Evolutionary conservation across 2,888 invertebrate species (phyloP).

Genomic region (Elysia crispata): DNA sequence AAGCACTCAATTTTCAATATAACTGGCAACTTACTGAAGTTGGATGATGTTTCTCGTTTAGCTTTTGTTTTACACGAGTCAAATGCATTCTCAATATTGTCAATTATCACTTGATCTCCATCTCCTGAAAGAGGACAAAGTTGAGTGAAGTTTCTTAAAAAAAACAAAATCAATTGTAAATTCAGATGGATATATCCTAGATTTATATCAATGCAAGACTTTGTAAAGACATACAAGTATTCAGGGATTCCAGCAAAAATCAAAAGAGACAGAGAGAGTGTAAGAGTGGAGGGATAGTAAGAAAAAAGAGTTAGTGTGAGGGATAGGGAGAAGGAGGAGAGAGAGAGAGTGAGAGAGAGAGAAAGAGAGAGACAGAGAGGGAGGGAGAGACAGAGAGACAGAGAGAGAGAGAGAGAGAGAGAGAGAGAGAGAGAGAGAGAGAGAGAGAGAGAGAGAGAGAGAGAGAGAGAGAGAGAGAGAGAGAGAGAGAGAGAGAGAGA

Average conservation of each 20-base stretch:
- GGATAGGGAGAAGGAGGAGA: not conserved
- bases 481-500: not conserved
- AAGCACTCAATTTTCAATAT: too few species aligned
- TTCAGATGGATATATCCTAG: too few species aligned
- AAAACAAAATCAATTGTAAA: too few species aligned
- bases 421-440: not conserved
- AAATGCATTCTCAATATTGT: conserved; percentile 17
- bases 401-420: not conserved
- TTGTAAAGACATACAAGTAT: too few species aligned
- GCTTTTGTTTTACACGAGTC: conserved; percentile 14
- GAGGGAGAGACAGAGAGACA: not conserved
- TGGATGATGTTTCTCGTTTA: conserved; percentile 13
- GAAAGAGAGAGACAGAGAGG: not conserved
- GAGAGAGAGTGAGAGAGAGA: not conserved
- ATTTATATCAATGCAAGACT: too few species aligned
- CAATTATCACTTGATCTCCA: conserved; percentile 29
- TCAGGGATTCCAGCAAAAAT: too few species aligned
- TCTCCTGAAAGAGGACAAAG: conserved; percentile 21
- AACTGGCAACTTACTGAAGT: conserved; percentile 31
- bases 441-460: not conserved
- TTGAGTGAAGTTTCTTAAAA: too few species aligned
- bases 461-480: not conserved
- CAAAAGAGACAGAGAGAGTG: too few species aligned
- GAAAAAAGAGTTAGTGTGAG: not conserved
- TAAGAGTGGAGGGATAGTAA: not conserved